Conservation (phyloP, 1,140 invertebrate species). For the Bombus confusus region DNA sequence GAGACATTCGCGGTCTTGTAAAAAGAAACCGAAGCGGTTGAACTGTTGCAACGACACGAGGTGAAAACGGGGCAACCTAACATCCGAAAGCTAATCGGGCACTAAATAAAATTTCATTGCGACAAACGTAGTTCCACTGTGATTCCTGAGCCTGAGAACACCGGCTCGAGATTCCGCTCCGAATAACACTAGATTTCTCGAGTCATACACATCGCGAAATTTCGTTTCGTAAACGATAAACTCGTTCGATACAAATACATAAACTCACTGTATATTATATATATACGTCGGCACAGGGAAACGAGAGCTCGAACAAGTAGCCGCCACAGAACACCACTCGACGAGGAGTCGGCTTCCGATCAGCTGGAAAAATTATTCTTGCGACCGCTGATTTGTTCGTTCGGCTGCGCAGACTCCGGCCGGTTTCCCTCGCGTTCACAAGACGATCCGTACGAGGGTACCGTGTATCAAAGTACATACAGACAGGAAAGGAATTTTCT, state of each 20-base stretch:
- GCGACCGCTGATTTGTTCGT: not conserved
- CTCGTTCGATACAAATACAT: not conserved
- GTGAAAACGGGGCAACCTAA: not conserved
- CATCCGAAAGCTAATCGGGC: not conserved
- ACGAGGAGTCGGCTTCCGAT: slow-evolving; percentile 31
- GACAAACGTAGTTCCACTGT: not conserved
- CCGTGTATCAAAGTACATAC: slow-evolving; percentile 28
- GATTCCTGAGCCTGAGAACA: not conserved
- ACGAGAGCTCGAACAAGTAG: slow-evolving; percentile 36
- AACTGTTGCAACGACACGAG: not conserved
- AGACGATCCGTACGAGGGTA: slow-evolving; percentile 34
- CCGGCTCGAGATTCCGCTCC: not conserved
- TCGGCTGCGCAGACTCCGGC: slow-evolving; percentile 43
- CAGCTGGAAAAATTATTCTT: slow-evolving; percentile 42
- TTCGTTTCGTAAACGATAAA: not conserved
- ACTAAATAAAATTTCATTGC: not conserved
- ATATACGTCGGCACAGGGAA: slow-evolving; percentile 34
- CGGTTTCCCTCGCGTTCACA: slow-evolving; percentile 47
- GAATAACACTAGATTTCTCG: slow-evolving; percentile 10
- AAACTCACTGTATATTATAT: slow-evolving; percentile 31
- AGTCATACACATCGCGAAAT: slow-evolving; percentile 8
- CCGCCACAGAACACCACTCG: slow-evolving; percentile 46
- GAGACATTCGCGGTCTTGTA: not conserved
- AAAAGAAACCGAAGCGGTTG: not conserved
- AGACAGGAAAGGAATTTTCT: slow-evolving; percentile 42